Evolutionary conservation across 2,888 invertebrate species (phyloP).

Genomic region (Drosophila mayaguana): DNA sequence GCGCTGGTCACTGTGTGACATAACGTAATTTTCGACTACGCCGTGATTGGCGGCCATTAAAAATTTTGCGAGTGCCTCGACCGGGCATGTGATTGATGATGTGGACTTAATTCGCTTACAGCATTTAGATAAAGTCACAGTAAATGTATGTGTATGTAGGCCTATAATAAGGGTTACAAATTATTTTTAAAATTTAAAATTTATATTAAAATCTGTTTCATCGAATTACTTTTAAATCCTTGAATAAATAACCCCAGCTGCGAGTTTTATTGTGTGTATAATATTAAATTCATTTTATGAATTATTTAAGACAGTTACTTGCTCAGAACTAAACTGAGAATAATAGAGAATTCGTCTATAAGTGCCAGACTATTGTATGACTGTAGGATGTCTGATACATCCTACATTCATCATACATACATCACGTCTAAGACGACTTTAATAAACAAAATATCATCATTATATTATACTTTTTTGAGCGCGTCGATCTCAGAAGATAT

Average conservation of each 20-base stretch:
- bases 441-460: too few species aligned
- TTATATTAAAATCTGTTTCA: conserved; percentile 2
- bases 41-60: conserved; percentile 76
- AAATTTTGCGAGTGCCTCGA: conserved; percentile 60
- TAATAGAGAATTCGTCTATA: not conserved
- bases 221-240: not conserved
- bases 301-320: too few species aligned
- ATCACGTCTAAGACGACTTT: too few species aligned
- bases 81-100: conserved; percentile 70
- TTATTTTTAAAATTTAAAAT: conserved; percentile 18
- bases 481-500: too few species aligned
- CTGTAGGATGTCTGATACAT: not conserved
- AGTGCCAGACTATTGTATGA: not conserved
- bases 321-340: too few species aligned
- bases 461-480: too few species aligned
- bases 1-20: conserved; percentile 28
- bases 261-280: not conserved
- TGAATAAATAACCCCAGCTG: not conserved
- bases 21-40: conserved; percentile 57
- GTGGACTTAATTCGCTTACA: conserved; percentile 51
- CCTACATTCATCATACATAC: too few species aligned
- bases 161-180: conserved; percentile 6
- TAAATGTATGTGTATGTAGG: not conserved
- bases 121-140: conserved; percentile 42
- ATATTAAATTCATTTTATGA: not conserved